Evolutionary conservation across 1,140 invertebrate genomes (phyloP).

Genomic region (Portunus trituberculatus): DNA sequence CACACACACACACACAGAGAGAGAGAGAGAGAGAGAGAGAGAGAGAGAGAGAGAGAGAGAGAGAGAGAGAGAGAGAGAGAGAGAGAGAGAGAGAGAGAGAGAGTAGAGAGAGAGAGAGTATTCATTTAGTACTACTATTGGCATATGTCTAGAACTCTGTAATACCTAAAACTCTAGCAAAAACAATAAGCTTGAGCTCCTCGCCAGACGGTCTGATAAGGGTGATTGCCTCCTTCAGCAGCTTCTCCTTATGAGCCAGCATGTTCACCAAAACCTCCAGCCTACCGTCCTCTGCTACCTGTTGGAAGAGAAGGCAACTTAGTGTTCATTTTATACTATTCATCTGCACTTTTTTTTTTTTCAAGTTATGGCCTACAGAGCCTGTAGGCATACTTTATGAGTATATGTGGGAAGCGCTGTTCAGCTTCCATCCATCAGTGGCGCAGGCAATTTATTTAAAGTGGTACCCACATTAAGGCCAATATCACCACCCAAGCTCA

Average conservation of each 20-base stretch:
- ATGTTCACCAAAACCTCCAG: constrained; percentile 55
- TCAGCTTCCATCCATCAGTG: too few relatives aligned
- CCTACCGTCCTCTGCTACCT: constrained; percentile 1
- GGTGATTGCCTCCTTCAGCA: constrained; percentile 53
- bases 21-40: background rate
- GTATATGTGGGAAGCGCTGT: too few relatives aligned
- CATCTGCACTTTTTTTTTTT: too few relatives aligned
- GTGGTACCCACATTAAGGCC: too few relatives aligned
- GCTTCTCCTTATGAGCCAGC: constrained; percentile 66
- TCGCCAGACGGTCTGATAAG: constrained; percentile 34
- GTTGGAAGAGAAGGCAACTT: background rate
- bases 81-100: too few relatives aligned
- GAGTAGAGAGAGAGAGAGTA: too few relatives aligned
- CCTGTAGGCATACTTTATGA: too few relatives aligned
- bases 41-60: background rate
- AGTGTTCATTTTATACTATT: background rate
- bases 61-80: background rate
- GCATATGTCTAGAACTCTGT: background rate
- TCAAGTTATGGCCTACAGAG: too few relatives aligned
- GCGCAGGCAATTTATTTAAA: too few relatives aligned
- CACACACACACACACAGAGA: too few relatives aligned
- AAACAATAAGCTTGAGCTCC: constrained; percentile 25
- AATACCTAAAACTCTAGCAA: constrained; percentile 63
- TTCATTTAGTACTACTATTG: too few relatives aligned
- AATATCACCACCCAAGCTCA: too few relatives aligned